A percentile compares a stretch with the other conserved stretches of the same genome.
Evolutionary conservation across 1,140 invertebrate genomes (phyloP).

Genomic region (Cylas formicarius): DNA sequence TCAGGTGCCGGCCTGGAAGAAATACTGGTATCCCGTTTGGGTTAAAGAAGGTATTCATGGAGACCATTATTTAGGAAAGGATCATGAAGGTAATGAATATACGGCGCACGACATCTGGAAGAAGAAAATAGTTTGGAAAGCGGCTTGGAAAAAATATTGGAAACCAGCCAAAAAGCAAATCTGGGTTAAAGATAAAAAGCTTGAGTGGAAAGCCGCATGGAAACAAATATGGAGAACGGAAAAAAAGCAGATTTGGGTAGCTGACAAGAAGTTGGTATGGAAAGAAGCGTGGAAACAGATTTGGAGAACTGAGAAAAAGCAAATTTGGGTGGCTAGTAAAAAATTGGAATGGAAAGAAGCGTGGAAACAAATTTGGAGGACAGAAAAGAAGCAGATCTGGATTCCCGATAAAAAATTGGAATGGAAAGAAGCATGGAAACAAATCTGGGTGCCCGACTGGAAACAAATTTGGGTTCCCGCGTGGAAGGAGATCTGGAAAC

Average conservation of each 20-base stretch:
- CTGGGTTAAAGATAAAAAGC: conserved; percentile 69
- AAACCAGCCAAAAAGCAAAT: conserved; percentile 66
- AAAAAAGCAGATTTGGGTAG: conserved; percentile 70
- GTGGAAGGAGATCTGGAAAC: conserved; percentile 60
- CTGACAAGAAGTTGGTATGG: conserved; percentile 68
- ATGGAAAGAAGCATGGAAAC: conserved; percentile 58
- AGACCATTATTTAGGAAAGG: conserved; percentile 63
- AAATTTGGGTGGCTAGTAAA: conserved; percentile 70
- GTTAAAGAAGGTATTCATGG: conserved; percentile 63
- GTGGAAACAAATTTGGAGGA: conserved; percentile 69
- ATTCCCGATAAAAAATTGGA: conserved; percentile 61
- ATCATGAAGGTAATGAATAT: conserved; percentile 62
- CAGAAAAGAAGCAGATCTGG: conserved; percentile 72
- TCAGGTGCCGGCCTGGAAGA: conserved; percentile 54
- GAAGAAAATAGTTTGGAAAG: conserved; percentile 68
- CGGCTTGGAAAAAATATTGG: conserved; percentile 68
- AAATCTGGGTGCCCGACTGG: conserved; percentile 64
- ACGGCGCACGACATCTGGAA: conserved; percentile 69
- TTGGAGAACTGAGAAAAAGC: conserved; percentile 68
- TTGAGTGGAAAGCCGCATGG: conserved; percentile 68
- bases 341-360: conserved; percentile 67
- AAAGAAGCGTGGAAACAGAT: conserved; percentile 71
- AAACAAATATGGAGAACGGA: conserved; percentile 67
- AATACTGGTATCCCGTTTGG: conserved; percentile 58
- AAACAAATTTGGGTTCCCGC: conserved; percentile 66